Base-by-base conservation (phyloP, 2,888 invertebrate species). In the Aelia acuminata region DNA sequence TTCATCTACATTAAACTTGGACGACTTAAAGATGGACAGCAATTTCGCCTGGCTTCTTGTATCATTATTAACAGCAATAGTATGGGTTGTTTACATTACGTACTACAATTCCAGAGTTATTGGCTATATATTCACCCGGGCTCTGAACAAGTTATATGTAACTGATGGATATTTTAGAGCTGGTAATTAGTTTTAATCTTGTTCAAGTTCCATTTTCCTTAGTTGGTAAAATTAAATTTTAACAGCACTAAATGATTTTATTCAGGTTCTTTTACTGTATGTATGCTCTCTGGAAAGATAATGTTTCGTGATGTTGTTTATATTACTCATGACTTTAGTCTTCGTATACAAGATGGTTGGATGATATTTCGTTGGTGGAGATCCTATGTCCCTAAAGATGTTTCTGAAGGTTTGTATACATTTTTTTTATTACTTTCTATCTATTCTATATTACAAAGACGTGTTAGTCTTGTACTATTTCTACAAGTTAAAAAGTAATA, bases 331-430 rank as follows among this genome's bases (percentile, higher is more conserved):
- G 99, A 99, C 93, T 98, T 96, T 92, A 96, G 98, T 50, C 93
- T 98, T 75, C 94, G 98, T 90, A 95, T 98, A 90, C 98, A 98
- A 92, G 99, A 99, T 93, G 99, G 99, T 3, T 98, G 98, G 94
- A 94, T 98, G 90, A 98, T 99, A 93, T 99, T 99, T 93, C 94
- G 98, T 86, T 99, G 98, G 97, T 99, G 99, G 99, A 94, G 98
- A 90, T 96, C 97, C 53, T 98, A 98, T 92, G 96, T 98, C 87
- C 97, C 98, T 85, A 98, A 98, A 93, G 97, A 98, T 94, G 96
- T 98, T 57, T 97, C 97, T 87, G 98, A 98, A 95, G 98, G 98
- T 97, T 92, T 91, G 90, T 88, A 57, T 84, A 26, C 80, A 63
- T 39, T 86, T 85, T 48, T 13, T 84, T 22, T 47, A 43, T 15